Evolutionary conservation across 2,113 vertebrate species (phyloP).

Genomic region (Rhombomys opimus): DNA sequence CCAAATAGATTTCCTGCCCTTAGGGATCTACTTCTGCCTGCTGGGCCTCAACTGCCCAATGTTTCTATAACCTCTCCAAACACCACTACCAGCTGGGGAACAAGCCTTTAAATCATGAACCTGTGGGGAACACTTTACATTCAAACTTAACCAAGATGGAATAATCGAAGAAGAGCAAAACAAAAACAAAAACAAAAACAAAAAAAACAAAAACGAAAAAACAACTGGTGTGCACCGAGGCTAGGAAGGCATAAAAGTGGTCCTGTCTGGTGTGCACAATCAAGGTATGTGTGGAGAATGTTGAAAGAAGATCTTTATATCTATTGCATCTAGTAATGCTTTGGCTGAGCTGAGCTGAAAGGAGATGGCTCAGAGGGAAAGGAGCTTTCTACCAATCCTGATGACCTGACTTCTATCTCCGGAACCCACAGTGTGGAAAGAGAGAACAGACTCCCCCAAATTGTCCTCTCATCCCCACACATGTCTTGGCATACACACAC

Average conservation of each 20-base stretch:
- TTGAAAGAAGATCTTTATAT: background rate
- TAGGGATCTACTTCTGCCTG: background rate
- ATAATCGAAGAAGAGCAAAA: background rate
- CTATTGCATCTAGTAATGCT: background rate
- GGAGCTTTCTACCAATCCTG: background rate
- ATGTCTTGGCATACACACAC: background rate
- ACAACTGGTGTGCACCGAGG: background rate
- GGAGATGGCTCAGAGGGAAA: background rate
- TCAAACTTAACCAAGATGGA: background rate
- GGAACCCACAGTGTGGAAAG: background rate
- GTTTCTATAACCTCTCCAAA: background rate
- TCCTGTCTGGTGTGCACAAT: background rate
- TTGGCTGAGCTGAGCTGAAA: background rate
- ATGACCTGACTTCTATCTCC: background rate
- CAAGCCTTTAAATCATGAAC: background rate
- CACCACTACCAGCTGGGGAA: background rate
- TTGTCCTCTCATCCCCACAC: background rate
- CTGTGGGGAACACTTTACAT: background rate
- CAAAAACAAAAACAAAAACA: background rate
- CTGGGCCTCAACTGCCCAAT: background rate
- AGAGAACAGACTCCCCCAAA: background rate
- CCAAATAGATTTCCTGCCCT: background rate
- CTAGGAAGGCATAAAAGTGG: background rate
- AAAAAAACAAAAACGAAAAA: background rate
- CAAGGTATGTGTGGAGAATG: background rate